phyloP scores from a whole-genome alignment of 2,797 vertebrate genomes.

The Molossus alvarezi region DNA sequence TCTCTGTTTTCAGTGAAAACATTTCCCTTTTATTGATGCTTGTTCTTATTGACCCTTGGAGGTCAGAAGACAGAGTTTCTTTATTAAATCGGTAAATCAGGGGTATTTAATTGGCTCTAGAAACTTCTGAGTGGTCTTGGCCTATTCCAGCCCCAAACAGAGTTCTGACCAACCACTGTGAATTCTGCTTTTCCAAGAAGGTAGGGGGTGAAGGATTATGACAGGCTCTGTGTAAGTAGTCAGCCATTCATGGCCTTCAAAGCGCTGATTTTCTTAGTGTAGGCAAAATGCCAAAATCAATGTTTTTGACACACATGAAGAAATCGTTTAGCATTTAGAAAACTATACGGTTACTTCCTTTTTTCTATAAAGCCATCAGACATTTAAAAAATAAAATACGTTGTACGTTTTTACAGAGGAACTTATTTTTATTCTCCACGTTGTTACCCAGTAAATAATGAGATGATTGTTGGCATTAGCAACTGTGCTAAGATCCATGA shows the following conservation, averaged over 20 bases:
- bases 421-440: conserved; percentile 71
- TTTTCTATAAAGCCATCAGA: conserved; percentile 52
- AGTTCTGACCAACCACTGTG: conserved; percentile 86
- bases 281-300: conserved; percentile 86
- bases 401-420: conserved; percentile 56
- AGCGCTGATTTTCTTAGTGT: conserved; percentile 74
- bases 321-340: conserved; percentile 52
- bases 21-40: conserved; percentile 84
- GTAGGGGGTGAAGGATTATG: conserved; percentile 83
- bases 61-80: conserved; percentile 82
- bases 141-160: conserved; percentile 84
- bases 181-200: conserved; percentile 88
- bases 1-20: conserved; percentile 86
- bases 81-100: conserved; percentile 89
- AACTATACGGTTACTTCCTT: conserved; percentile 40
- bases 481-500: conserved; percentile 76
- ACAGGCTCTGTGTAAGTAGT: conserved; percentile 82
- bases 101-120: conserved; percentile 87
- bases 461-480: conserved; percentile 81
- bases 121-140: conserved; percentile 84
- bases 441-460: conserved; percentile 72
- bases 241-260: conserved; percentile 84
- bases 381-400: conserved; percentile 75
- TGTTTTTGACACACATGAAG: conserved; percentile 75
- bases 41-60: conserved; percentile 85